Conservation (phyloP, 2,888 invertebrate species). For the Amiota mariae region DNA sequence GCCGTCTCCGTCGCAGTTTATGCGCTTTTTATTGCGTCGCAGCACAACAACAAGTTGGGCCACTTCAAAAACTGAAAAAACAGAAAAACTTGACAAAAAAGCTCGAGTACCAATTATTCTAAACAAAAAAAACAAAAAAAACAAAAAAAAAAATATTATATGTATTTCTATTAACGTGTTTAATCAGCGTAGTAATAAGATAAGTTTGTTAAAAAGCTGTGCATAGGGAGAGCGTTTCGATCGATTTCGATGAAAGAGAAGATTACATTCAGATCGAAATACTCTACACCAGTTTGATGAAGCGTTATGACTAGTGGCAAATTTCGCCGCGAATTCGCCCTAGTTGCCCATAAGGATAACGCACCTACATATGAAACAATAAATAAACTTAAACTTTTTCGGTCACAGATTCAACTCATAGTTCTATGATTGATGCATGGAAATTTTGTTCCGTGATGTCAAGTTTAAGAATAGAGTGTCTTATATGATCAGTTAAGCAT, state of each 20-base stretch:
- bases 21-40: not conserved
- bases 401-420: too few relatives aligned
- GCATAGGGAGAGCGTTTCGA: not conserved
- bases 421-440: too few relatives aligned
- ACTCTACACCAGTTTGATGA: conserved; percentile 2
- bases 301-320: too few relatives aligned
- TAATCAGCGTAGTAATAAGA: conserved; percentile 21
- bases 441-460: too few relatives aligned
- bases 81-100: conserved; percentile 8
- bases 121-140: not conserved
- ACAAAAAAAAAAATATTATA: not conserved
- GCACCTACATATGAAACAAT: too few relatives aligned
- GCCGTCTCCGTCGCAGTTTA: not conserved
- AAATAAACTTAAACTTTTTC: too few relatives aligned
- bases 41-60: conserved; percentile 8
- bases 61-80: not conserved
- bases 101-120: conserved; percentile 10
- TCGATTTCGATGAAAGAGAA: not conserved
- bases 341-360: too few relatives aligned
- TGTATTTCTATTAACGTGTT: conserved; percentile 8
- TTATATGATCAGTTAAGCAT: too few relatives aligned
- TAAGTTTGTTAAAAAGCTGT: conserved; percentile 10
- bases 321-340: too few relatives aligned
- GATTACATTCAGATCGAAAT: not conserved
- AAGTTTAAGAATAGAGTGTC: too few relatives aligned